Percentiles rank a stretch among this genome's conserved stretches.
These are phyloP conservation scores for Chionoecetes opilio DNA, from an alignment of 1,140 invertebrate genomes.

Conservation along the genomic window DNA sequence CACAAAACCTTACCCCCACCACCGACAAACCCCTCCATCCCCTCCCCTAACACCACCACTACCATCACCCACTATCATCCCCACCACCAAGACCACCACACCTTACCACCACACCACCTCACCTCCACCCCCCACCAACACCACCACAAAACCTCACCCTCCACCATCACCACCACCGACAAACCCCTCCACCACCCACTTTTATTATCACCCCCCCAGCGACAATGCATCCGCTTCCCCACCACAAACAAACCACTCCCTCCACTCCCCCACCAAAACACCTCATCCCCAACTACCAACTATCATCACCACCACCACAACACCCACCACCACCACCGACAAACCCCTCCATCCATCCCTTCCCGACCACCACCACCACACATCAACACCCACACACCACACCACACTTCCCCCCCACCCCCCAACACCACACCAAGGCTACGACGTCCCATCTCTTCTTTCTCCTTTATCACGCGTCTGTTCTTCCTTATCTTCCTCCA, in stretches of 20 bases:
- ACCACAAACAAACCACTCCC: not conserved
- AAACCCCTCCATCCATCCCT: too few relatives aligned
- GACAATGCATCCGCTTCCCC: not conserved
- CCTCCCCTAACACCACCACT: too few relatives aligned
- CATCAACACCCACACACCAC: not conserved
- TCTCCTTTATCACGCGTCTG: constrained; percentile 14
- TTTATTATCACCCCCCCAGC: too few relatives aligned
- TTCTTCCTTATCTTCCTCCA: constrained; percentile 17
- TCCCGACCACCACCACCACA: not conserved
- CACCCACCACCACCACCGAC: not conserved
- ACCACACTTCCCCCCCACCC: too few relatives aligned
- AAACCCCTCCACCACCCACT: not conserved
- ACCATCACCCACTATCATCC: too few relatives aligned
- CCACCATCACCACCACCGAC: not conserved
- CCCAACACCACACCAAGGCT: not conserved
- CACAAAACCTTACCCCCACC: too few relatives aligned
- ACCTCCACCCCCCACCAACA: not conserved
- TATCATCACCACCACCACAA: not conserved
- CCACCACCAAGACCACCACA: not conserved
- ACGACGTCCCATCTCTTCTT: not conserved
- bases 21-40: too few relatives aligned
- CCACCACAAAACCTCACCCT: not conserved
- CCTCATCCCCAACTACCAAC: not conserved
- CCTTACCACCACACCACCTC: too few relatives aligned
- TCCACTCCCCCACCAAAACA: not conserved